Base-by-base conservation (phyloP, 92 coral and sea anemone genomes). In the Umimayanthus chanpuru region DNA sequence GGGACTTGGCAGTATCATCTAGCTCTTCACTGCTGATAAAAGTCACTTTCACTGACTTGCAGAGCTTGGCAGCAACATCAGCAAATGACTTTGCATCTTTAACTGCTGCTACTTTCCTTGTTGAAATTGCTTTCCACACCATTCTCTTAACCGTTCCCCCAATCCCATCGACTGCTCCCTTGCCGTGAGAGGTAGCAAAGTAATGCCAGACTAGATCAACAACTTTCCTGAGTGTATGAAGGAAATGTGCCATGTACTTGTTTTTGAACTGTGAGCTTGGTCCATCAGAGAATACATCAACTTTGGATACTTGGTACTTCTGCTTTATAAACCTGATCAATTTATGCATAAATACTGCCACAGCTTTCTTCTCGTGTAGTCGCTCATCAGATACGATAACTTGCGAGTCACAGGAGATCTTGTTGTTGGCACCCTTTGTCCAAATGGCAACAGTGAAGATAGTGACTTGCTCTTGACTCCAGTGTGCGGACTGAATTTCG, bases 401-500 rank as follows among this genome's bases (percentile, higher is more conserved):
- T 72, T 92, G 92, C 11, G 91, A 85, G 30, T 89, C 80, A 36
- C 90, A 75, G 44, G 80, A 78, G 77, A 25, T 90, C 29, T 88
- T 81, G 88, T 49, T 76, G 55, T 77, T 70, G 6, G 83, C 49
- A 28, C 55, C 85, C 73, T 72, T 91, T 9, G 94, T 85, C 93
- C 89, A 92, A 41, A 90, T 88, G 43, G 93, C 91, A 78, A 87
- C 95, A 90, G 91, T 65, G 85, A 90, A 88, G 20, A 91, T 18
- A 68, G 94, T 82, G 32, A 93, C 94, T 84, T 93, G 92, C 56
- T 89, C 89, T 58, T 93, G 93, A 79, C 81, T 91, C 94, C 94
- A 93, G 49, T 93, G 96, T 47, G 94, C 96, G 6, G 90, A 38
- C 82, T 94, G 96, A 58, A 92, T 82, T 85, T 91, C 94, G 72